Percentiles rank a stretch among this genome's conserved stretches.
Conservation (phyloP, 2,113 vertebrate species). For the Paradoxurus hermaphroditus region DNA sequence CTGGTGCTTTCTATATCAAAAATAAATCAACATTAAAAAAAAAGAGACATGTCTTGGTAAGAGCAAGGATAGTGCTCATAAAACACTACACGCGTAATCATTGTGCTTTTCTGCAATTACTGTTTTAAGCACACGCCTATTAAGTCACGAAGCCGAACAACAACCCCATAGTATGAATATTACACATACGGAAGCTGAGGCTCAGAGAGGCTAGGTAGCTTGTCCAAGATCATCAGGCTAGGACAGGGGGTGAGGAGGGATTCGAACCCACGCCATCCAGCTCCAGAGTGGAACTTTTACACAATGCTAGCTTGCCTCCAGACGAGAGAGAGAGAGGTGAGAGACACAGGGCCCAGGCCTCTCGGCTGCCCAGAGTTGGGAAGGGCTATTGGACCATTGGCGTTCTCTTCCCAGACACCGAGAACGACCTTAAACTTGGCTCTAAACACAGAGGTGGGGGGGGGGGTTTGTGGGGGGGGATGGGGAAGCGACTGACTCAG, state of each 20-base stretch:
- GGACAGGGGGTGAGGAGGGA: not conserved
- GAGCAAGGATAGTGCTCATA: not conserved
- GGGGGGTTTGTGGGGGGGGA: too few relatives aligned
- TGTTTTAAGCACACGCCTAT: too few relatives aligned
- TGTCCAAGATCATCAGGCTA: not conserved
- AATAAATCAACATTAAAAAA: too few relatives aligned
- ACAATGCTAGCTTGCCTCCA: not conserved
- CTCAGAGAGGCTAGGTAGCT: not conserved
- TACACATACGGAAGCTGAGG: not conserved
- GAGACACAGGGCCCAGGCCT: not conserved
- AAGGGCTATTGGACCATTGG: fast-evolving
- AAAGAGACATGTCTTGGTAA: not conserved
- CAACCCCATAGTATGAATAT: not conserved
- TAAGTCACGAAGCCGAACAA: not conserved
- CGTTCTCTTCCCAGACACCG: not conserved
- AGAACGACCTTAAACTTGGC: not conserved
- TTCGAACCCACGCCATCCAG: not conserved
- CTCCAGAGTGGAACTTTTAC: not conserved
- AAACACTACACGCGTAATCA: fast-evolving
- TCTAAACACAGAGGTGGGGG: not conserved
- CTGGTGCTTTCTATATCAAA: too few relatives aligned
- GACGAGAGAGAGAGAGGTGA: not conserved
- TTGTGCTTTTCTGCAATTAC: not conserved
- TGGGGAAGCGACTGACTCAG: not conserved
- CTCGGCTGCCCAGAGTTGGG: not conserved